Evolutionary conservation across 2,888 invertebrate genomes (phyloP).

Genomic region (Acanthosepion lycidas): DNA sequence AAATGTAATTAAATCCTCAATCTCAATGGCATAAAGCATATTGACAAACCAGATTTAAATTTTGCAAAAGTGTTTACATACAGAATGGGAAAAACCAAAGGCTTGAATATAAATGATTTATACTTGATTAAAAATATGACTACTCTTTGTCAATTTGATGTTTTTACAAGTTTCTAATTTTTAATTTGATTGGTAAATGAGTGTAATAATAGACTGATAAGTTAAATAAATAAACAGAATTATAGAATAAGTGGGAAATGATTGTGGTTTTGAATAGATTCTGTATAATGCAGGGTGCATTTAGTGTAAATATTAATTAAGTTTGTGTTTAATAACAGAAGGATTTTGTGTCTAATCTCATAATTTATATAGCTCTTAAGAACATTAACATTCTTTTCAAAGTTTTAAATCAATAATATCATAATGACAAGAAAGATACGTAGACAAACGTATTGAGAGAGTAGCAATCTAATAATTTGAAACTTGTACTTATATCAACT

Average conservation of each 20-base stretch:
- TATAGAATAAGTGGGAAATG: neutral
- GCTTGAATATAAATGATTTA: neutral
- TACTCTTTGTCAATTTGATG: neutral
- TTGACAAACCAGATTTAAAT: neutral
- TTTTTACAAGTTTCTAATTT: neutral
- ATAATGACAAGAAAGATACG: neutral
- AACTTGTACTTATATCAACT: neutral
- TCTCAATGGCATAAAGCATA: neutral
- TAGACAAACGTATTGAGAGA: neutral
- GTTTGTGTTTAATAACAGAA: too few relatives aligned
- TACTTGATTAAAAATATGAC: neutral
- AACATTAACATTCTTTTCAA: neutral
- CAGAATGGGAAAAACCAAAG: neutral
- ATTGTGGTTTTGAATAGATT: too few relatives aligned
- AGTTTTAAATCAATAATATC: neutral
- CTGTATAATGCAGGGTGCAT: too few relatives aligned
- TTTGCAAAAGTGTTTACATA: neutral
- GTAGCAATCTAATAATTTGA: neutral
- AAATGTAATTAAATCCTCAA: neutral
- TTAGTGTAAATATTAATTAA: too few relatives aligned
- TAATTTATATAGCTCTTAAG: neutral
- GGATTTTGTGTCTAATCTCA: neutral
- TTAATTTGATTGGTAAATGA: neutral
- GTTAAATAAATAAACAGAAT: neutral
- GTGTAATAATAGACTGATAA: neutral